Percentiles rank a stretch among this genome's conserved stretches.
Evolutionary conservation across 2,113 vertebrate genomes (phyloP).

Genomic region (Hippocampus comes): DNA sequence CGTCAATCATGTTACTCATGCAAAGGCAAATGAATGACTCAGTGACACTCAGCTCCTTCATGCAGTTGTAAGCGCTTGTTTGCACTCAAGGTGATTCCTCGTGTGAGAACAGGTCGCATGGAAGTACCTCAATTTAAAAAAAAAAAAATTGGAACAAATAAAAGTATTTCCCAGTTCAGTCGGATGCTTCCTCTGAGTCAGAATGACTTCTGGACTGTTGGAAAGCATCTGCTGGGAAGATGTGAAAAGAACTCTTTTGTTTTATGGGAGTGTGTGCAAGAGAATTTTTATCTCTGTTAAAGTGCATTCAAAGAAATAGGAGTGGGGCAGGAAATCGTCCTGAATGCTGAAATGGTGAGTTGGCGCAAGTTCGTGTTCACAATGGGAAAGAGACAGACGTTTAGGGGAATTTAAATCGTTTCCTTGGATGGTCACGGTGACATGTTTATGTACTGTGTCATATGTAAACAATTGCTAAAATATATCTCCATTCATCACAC

Average conservation of each 20-base stretch:
- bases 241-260: neutral
- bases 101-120: constrained; percentile 21
- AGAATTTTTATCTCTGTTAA: constrained; percentile 52
- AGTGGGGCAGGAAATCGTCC: constrained; percentile 51
- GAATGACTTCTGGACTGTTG: neutral
- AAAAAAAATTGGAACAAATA: neutral
- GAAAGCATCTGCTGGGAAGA: neutral
- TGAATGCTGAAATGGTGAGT: constrained; percentile 55
- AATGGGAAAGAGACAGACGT: neutral
- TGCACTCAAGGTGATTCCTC: constrained; percentile 38
- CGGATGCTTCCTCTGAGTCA: neutral
- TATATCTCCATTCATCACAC: neutral
- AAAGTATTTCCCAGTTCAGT: no score
- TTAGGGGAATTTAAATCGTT: neutral
- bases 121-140: constrained; percentile 18
- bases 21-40: constrained; percentile 51
- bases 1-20: constrained; percentile 50
- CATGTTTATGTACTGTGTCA: neutral
- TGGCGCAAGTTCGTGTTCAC: neutral
- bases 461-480: neutral
- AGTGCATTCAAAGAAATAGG: constrained; percentile 57
- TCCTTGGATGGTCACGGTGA: neutral
- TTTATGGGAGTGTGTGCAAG: constrained; percentile 8
- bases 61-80: constrained; percentile 38
- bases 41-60: constrained; percentile 57